These are phyloP conservation scores for Drosophila nr. perissopoda DNA, from an alignment of 2,888 invertebrate genomes.

Conservation along the genomic window DNA sequence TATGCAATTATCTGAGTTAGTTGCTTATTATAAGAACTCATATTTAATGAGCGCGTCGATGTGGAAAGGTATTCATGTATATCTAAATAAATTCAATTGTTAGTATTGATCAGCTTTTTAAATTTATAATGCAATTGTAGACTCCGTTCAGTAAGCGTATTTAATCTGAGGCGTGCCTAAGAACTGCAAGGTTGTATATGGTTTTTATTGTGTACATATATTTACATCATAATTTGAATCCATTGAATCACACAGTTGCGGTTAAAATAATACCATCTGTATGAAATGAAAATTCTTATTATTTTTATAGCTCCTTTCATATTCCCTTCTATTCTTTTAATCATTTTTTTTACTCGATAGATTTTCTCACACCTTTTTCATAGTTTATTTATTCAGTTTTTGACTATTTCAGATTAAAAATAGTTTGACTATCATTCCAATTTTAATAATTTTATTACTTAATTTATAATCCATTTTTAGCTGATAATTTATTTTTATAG, in stretches of 20 bases:
- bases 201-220: not conserved
- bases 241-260: not conserved
- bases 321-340: rapidly evolving
- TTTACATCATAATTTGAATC: not conserved
- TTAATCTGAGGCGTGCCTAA: not conserved
- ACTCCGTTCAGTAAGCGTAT: not conserved
- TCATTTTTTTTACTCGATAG: not conserved
- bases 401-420: not conserved
- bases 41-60: not conserved
- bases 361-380: not conserved
- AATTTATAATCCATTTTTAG: not conserved
- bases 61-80: not conserved
- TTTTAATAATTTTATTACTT: not conserved
- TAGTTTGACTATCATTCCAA: not conserved
- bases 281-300: not conserved
- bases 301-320: not conserved
- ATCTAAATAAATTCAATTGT: not conserved
- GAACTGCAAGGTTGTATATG: not conserved
- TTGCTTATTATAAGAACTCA: conserved; percentile 7
- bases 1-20: not conserved
- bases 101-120: not conserved
- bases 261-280: too few species aligned
- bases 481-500: not conserved
- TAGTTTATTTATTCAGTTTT: not conserved
- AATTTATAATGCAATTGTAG: not conserved